Evolutionary conservation across 1,140 invertebrate genomes (phyloP).

Genomic region (Apis cerana): DNA sequence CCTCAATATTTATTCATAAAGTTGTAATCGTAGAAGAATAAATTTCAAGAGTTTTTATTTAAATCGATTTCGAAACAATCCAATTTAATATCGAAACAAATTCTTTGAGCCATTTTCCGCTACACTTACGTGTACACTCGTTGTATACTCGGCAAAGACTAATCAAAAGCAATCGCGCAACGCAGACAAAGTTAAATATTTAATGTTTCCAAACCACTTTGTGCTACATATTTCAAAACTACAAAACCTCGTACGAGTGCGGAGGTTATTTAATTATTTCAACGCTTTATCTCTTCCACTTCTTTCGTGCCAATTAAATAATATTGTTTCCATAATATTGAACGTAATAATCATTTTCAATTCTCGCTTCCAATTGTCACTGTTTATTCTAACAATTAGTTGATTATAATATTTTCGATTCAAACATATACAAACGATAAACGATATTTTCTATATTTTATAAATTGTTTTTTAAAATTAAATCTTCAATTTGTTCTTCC

Average conservation of each 20-base stretch:
- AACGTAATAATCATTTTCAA: background rate
- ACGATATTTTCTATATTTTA: background rate
- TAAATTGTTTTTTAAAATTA: too few relatives aligned
- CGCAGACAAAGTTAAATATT: slow-evolving; percentile 17
- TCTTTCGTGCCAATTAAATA: slow-evolving; percentile 4
- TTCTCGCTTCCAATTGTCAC: background rate
- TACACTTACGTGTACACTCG: slow-evolving; percentile 5
- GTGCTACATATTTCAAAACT: slow-evolving; percentile 19
- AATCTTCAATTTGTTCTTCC: too few relatives aligned
- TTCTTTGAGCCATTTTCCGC: slow-evolving; percentile 19
- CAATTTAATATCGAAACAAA: slow-evolving; percentile 12
- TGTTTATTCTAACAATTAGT: background rate
- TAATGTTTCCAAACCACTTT: slow-evolving; percentile 10
- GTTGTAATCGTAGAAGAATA: background rate
- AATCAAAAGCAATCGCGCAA: slow-evolving; percentile 25
- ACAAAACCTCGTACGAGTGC: background rate
- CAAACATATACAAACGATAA: too few relatives aligned
- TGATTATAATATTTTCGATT: background rate
- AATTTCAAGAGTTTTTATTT: background rate
- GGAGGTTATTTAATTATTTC: background rate
- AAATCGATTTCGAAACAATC: background rate
- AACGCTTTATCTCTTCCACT: background rate
- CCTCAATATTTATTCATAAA: too few relatives aligned
- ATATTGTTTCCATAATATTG: background rate
- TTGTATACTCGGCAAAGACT: slow-evolving; percentile 12